These are phyloP conservation scores for Sipha flava DNA, from an alignment of 1,140 invertebrate species.

Conservation along the genomic window DNA sequence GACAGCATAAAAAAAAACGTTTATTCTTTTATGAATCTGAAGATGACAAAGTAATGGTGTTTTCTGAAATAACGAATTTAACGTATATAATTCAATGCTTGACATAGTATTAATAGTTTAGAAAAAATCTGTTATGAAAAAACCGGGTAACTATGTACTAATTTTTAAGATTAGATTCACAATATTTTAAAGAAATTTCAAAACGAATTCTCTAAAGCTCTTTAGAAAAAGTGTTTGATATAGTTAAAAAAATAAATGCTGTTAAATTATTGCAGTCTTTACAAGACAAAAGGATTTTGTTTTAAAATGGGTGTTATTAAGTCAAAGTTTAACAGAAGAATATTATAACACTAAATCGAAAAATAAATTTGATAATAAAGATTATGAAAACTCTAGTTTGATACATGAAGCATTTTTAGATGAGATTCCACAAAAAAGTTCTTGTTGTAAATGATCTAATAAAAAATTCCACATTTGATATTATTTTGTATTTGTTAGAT, in stretches of 20 bases:
- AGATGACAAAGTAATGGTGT: background rate
- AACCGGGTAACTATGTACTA: background rate
- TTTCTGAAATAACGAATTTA: background rate
- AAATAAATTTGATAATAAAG: background rate
- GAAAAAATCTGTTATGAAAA: background rate
- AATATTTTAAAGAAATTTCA: background rate
- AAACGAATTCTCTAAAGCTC: background rate
- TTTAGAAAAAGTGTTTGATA: background rate
- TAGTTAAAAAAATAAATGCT: background rate
- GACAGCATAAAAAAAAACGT: background rate
- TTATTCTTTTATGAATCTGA: background rate
- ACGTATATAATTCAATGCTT: background rate
- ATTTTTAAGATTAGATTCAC: background rate
- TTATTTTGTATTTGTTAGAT: background rate
- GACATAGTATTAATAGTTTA: background rate
- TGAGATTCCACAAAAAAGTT: background rate
- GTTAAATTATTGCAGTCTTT: background rate
- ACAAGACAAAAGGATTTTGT: background rate
- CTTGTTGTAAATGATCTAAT: background rate
- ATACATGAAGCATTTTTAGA: background rate
- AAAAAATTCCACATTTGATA: background rate
- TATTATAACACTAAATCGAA: background rate
- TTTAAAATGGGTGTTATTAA: background rate
- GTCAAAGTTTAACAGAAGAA: too few species aligned
- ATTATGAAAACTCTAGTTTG: background rate